Evolutionary conservation across 2,888 invertebrate species (phyloP).

Genomic region (Anticlea derivata): DNA sequence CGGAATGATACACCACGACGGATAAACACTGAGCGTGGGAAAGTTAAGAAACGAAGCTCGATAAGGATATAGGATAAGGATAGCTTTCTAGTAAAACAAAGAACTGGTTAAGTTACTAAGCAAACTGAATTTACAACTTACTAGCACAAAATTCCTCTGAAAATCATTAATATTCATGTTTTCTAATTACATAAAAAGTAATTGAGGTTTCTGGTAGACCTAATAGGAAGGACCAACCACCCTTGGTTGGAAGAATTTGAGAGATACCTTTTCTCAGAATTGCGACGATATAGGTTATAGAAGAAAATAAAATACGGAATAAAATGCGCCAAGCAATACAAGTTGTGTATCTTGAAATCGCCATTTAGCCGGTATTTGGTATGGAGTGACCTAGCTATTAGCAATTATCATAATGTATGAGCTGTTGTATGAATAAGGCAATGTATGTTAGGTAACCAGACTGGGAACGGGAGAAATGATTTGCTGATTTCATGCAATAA

Average conservation of each 20-base stretch:
- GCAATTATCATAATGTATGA: neutral
- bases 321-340: too few species aligned
- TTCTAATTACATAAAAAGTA: too few species aligned
- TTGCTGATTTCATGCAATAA: slow-evolving; percentile 20
- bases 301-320: too few species aligned
- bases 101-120: neutral
- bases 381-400: neutral
- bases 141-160: neutral
- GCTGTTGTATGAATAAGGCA: slow-evolving; percentile 28
- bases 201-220: too few species aligned
- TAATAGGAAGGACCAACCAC: too few species aligned
- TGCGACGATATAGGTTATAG: too few species aligned
- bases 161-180: neutral
- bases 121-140: neutral
- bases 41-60: slow-evolving; percentile 7
- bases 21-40: slow-evolving; percentile 4
- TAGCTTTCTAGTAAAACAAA: neutral
- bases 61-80: neutral
- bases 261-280: too few species aligned
- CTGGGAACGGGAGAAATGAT: slow-evolving; percentile 26
- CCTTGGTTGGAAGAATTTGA: too few species aligned
- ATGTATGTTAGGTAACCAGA: slow-evolving; percentile 30
- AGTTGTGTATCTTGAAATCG: too few species aligned
- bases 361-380: too few species aligned
- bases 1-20: neutral